These are phyloP conservation scores for Nephrocerus scutellatus DNA, from an alignment of 2,888 invertebrate genomes.

Conservation along the genomic window DNA sequence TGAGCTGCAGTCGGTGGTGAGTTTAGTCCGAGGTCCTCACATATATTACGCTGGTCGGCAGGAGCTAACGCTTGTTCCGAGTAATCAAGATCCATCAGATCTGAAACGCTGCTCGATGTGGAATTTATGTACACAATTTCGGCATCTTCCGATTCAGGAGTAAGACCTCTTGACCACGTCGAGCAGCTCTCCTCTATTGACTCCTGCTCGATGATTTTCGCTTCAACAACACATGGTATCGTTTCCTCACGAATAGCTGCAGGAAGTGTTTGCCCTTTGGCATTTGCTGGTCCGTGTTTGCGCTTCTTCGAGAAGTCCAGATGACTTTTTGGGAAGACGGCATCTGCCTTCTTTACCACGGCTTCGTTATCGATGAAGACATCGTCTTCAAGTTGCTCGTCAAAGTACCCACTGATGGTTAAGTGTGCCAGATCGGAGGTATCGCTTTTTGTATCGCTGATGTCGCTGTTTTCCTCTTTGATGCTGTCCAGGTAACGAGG, in stretches of 20 bases:
- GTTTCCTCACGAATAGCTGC: slow-evolving; percentile 40
- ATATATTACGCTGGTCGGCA: too few species aligned
- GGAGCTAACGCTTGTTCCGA: too few species aligned
- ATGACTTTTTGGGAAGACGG: slow-evolving; percentile 45
- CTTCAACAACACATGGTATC: slow-evolving; percentile 54
- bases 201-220: slow-evolving; percentile 53
- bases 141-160: slow-evolving; percentile 53
- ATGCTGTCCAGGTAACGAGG: slow-evolving; percentile 69
- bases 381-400: slow-evolving; percentile 49
- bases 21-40: too few species aligned
- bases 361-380: slow-evolving; percentile 46
- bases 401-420: slow-evolving; percentile 21
- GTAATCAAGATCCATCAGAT: slow-evolving; percentile 53
- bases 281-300: slow-evolving; percentile 24
- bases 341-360: slow-evolving; percentile 38
- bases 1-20: too few species aligned
- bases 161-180: slow-evolving; percentile 48
- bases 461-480: slow-evolving; percentile 68
- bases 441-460: slow-evolving; percentile 51
- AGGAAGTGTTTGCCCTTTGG: slow-evolving; percentile 19
- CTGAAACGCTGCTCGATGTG: slow-evolving; percentile 58
- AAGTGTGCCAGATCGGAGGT: slow-evolving; percentile 26
- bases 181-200: slow-evolving; percentile 55
- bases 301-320: slow-evolving; percentile 41
- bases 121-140: slow-evolving; percentile 66